Conservation (phyloP, 2,113 vertebrate species). For the Corythornis vintsioides region DNA sequence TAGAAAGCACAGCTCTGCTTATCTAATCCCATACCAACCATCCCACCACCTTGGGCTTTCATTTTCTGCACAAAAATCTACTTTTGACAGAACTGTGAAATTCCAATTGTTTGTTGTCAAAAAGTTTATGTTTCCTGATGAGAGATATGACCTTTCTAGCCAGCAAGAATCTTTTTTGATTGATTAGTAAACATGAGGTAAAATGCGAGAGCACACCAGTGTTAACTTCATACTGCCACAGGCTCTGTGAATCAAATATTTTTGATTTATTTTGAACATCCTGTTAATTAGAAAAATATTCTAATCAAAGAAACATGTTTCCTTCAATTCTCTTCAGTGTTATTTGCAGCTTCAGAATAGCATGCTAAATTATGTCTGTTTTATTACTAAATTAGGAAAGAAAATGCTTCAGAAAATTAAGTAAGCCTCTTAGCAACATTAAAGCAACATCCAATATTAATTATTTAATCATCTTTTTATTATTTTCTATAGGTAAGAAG, state of each 20-base stretch:
- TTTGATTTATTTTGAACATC: constrained; percentile 47
- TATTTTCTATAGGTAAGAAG: constrained; percentile 9
- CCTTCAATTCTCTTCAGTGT: constrained; percentile 18
- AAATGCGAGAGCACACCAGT: not conserved
- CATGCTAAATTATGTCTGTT: constrained; percentile 31
- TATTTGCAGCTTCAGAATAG: constrained; percentile 26
- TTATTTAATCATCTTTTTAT: constrained; percentile 17
- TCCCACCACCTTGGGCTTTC: not conserved
- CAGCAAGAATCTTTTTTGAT: not conserved
- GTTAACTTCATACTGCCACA: constrained; percentile 46
- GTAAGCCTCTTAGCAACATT: constrained; percentile 7
- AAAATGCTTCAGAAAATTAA: constrained; percentile 1
- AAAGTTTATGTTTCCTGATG: constrained; percentile 52
- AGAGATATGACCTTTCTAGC: constrained; percentile 56
- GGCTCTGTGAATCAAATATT: constrained; percentile 51
- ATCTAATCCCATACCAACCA: not conserved
- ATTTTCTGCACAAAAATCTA: not conserved
- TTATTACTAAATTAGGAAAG: constrained; percentile 11
- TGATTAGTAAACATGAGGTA: constrained; percentile 65
- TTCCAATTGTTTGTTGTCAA: constrained; percentile 11
- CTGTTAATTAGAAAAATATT: constrained; percentile 67
- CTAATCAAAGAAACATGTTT: constrained; percentile 59
- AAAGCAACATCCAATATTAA: constrained; percentile 45
- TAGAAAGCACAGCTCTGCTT: not conserved
- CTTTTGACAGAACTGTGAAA: not conserved